Conservation (phyloP, 1,140 invertebrate genomes). For the Theocolax elegans region DNA sequence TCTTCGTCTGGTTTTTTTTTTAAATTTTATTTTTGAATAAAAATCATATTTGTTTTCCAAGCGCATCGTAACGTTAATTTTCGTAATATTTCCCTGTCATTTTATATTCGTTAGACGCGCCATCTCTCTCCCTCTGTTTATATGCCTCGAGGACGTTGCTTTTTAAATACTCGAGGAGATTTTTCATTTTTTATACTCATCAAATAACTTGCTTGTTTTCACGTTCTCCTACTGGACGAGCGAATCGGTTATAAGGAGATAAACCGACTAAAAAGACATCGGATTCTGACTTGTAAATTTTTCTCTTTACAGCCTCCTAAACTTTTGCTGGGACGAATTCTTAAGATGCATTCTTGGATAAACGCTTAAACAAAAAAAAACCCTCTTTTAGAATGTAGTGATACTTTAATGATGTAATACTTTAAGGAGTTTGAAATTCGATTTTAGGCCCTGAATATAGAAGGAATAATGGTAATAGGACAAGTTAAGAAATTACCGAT, state of each 20-base stretch:
- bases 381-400: too few relatives aligned
- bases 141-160: constrained; percentile 26
- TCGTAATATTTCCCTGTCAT: constrained; percentile 42
- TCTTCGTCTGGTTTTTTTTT: constrained; percentile 29
- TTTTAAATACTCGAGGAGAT: constrained; percentile 28
- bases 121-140: constrained; percentile 25
- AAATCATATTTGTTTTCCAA: constrained; percentile 43
- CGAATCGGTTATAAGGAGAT: background rate
- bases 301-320: constrained; percentile 25
- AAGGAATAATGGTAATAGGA: too few relatives aligned
- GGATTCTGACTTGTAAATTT: constrained; percentile 31
- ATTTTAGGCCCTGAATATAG: too few relatives aligned
- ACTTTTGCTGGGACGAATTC: background rate
- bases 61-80: constrained; percentile 39
- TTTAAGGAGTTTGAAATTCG: too few relatives aligned
- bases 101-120: constrained; percentile 17
- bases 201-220: constrained; percentile 40
- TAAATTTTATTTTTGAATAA: constrained; percentile 38
- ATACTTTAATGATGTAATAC: too few relatives aligned
- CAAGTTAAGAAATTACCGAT: too few relatives aligned
- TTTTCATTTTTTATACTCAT: constrained; percentile 36
- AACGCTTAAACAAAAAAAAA: constrained; percentile 26
- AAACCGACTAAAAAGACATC: background rate
- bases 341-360: background rate
- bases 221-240: constrained; percentile 20